A percentile compares a stretch with the other conserved stretches of the same genome.
Evolutionary conservation across 2,113 vertebrate species (phyloP).

Genomic region (Pteropus alecto): DNA sequence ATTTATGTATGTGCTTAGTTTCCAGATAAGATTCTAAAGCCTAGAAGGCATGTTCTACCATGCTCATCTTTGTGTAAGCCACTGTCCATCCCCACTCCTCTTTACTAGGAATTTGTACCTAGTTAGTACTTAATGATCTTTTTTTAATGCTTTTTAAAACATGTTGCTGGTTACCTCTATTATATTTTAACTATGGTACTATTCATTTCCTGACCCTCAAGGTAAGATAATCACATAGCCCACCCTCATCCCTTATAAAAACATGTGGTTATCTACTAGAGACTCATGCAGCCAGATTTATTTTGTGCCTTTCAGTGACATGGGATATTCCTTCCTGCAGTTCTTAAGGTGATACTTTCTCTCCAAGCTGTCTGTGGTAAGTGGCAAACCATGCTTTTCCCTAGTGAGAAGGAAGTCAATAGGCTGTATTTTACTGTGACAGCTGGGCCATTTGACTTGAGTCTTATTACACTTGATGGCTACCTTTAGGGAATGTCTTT

Average conservation of each 20-base stretch:
- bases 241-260: not conserved
- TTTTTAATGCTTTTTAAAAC: not conserved
- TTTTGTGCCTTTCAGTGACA: constrained; percentile 29
- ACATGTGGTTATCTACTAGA: not conserved
- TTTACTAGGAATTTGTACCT: not conserved
- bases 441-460: constrained; percentile 83
- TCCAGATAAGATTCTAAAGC: not conserved
- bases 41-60: not conserved
- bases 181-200: not conserved
- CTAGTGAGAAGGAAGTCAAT: constrained; percentile 82
- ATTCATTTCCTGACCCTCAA: not conserved
- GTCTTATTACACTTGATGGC: constrained; percentile 85
- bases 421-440: constrained; percentile 83
- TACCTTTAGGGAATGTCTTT: constrained; percentile 85
- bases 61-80: not conserved
- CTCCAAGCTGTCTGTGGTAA: constrained; percentile 80
- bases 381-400: constrained; percentile 82
- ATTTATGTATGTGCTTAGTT: not conserved
- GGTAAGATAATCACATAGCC: not conserved
- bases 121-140: not conserved
- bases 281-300: not conserved
- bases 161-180: not conserved
- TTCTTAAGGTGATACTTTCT: constrained; percentile 80
- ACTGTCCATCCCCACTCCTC: not conserved
- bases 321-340: constrained; percentile 74